Evolutionary conservation across 2,888 invertebrate genomes (phyloP), one percentile per base, ranked within the genome.

Genomic region (Miltochrista miniata): DNA sequence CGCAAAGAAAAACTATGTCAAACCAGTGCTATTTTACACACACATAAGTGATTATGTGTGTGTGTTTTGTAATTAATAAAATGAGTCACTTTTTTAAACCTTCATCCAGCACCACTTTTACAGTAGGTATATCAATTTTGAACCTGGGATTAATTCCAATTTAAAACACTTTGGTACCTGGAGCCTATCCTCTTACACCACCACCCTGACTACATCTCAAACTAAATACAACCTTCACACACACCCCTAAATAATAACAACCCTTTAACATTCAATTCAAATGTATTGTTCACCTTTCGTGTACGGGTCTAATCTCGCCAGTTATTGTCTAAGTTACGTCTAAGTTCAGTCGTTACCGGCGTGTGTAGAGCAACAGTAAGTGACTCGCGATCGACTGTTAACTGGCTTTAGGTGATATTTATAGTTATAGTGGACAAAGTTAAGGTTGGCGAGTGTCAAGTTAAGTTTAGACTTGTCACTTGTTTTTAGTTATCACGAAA

Each of bases 301-400:
- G 66, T 47, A 43, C 29, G 38, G 52, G 64, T 66, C 64, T 75
- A 73, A 76, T 74, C 78, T 74, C 64, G 55, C 61, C 72, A 69
- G 79, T 83, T 84, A 86, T 82, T 77, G 81, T 76, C 76, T 70
- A 85, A 46, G 33, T 46, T 46, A 24, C 31, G 46, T 33, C 34
- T 43, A 48, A 51, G 45, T 51, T 51, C 41, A 38, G 69, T 67
- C 71, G 74, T 83, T 76, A 76, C 71, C 74, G 67, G 61, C 56
- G 61, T 63, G 46, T 39, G 34, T 11, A 34, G 35, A 14, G 7
- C 40, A 50, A 30, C 39, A 40, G 44, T 8, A 30, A 52, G 44
- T 40, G 63, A 70, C 61, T 75, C 68, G 62, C 66, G 61, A 64
- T 65, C 61, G 60, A 59, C 63, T 65, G 61, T 56, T 62, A 62